A percentile compares a stretch with the other conserved stretches of the same genome.
These are phyloP conservation scores for Odontesthes bonariensis DNA, from an alignment of 2,113 vertebrate genomes.

Conservation along the genomic window DNA sequence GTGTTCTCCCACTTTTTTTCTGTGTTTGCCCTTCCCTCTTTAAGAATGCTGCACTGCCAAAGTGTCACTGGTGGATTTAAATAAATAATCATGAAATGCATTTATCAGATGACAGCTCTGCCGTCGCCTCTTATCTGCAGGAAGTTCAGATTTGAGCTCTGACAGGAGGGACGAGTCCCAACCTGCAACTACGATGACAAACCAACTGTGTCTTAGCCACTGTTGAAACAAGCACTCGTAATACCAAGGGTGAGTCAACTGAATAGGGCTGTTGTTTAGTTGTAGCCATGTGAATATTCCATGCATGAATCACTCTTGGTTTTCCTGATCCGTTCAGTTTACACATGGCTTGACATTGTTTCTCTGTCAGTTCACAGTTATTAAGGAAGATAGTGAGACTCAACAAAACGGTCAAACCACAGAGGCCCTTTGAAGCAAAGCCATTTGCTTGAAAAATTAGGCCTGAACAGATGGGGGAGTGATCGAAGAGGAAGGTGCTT, in stretches of 20 bases:
- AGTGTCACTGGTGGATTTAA: slow-evolving; percentile 64
- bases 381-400: slow-evolving; percentile 21
- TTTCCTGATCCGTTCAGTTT: slow-evolving; percentile 21
- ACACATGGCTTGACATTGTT: slow-evolving; percentile 33
- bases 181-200: slow-evolving; percentile 61
- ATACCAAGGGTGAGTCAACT: slow-evolving; percentile 44
- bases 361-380: slow-evolving; percentile 25
- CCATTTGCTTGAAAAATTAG: slow-evolving; percentile 44
- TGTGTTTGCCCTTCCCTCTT: slow-evolving; percentile 36
- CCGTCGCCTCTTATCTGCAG: slow-evolving; percentile 39
- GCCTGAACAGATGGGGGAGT: slow-evolving; percentile 20
- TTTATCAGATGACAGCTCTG: slow-evolving; percentile 67
- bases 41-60: slow-evolving; percentile 49
- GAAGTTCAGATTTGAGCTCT: slow-evolving; percentile 60
- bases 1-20: background rate
- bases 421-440: slow-evolving; percentile 28
- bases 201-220: slow-evolving; percentile 62
- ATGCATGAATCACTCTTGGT: slow-evolving; percentile 50
- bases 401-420: slow-evolving; percentile 19
- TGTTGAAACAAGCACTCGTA: slow-evolving; percentile 67
- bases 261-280: slow-evolving; percentile 72
- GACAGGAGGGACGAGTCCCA: slow-evolving; percentile 73
- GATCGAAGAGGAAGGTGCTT: slow-evolving; percentile 11
- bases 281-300: slow-evolving; percentile 56
- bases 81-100: slow-evolving; percentile 75